Evolutionary conservation across 2,113 vertebrate genomes (phyloP).

Genomic region (Tyrannus savana): DNA sequence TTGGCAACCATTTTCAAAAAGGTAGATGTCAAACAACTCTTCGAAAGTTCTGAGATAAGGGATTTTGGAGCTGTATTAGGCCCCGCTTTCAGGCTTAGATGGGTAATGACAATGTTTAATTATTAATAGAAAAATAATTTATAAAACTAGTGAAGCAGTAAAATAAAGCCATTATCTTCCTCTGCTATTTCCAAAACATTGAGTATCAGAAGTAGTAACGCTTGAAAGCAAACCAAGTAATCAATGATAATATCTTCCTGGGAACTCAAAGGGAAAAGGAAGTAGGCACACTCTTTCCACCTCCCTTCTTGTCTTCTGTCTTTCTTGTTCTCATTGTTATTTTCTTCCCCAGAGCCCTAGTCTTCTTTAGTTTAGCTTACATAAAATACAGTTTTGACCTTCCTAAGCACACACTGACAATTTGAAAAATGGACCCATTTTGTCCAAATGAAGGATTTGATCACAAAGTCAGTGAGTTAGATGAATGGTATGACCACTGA

Average conservation of each 20-base stretch:
- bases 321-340: background rate
- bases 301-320: background rate
- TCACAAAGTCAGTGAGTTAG: background rate
- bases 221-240: background rate
- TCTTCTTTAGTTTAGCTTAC: background rate
- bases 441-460: background rate
- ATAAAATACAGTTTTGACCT: background rate
- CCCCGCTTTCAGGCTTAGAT: background rate
- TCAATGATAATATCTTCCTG: background rate
- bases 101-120: background rate
- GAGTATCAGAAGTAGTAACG: background rate
- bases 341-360: background rate
- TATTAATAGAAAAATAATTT: background rate
- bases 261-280: background rate
- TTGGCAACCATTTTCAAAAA: background rate
- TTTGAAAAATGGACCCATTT: constrained; percentile 25
- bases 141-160: background rate
- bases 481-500: background rate
- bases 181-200: background rate
- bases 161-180: background rate
- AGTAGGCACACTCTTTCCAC: background rate
- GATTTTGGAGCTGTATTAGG: background rate
- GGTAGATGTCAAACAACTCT: background rate
- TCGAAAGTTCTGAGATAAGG: background rate
- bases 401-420: background rate